These are phyloP conservation scores for Amazona guildingii DNA, from an alignment of 2,113 vertebrate genomes.

Conservation along the genomic window DNA sequence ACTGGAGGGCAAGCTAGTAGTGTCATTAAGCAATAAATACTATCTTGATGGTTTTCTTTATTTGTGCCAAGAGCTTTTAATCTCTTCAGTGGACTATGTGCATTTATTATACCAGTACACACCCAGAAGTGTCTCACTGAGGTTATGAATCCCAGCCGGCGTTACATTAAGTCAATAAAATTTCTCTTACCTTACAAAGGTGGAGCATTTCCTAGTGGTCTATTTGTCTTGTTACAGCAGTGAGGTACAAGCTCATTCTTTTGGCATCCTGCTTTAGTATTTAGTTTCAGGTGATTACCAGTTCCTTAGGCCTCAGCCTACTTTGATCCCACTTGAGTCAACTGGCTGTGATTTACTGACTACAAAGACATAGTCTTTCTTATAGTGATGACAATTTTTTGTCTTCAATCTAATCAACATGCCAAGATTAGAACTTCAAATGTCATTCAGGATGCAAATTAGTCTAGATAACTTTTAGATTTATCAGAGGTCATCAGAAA, in stretches of 20 bases:
- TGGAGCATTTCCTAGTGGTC: not conserved
- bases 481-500: not conserved
- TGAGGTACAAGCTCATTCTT: not conserved
- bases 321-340: not conserved
- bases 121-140: constrained; percentile 18
- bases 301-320: not conserved
- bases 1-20: not conserved
- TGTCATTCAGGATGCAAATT: not conserved
- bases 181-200: not conserved
- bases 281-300: not conserved
- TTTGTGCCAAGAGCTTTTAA: not conserved
- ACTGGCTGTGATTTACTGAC: not conserved
- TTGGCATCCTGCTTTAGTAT: not conserved
- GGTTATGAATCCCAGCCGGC: not conserved
- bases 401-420: not conserved
- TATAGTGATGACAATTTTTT: not conserved
- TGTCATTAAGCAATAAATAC: not conserved
- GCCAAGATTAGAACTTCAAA: not conserved
- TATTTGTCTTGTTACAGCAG: not conserved
- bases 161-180: not conserved
- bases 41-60: not conserved
- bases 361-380: not conserved
- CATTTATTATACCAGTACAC: not conserved
- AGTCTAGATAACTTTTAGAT: not conserved
- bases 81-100: not conserved